phyloP scores from a whole-genome alignment of 2,113 vertebrate species.

The Ctenodactylus gundi region DNA sequence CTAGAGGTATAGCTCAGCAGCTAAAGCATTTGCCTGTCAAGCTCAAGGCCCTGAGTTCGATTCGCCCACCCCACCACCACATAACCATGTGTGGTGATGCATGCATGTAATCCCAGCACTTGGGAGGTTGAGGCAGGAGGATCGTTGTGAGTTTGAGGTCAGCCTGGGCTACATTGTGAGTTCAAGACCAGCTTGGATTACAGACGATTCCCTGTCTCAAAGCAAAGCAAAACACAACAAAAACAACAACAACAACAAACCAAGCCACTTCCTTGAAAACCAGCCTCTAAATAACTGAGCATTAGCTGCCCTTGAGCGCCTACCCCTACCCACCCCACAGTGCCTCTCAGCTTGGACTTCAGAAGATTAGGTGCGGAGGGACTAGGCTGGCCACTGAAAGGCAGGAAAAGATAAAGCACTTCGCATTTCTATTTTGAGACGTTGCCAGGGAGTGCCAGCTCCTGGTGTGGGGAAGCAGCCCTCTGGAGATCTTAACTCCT shows the following conservation, averaged over 20 bases:
- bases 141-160: neutral
- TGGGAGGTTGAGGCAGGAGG: neutral
- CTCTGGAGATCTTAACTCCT: slow-evolving; percentile 61
- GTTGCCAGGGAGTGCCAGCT: slow-evolving; percentile 66
- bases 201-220: neutral
- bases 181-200: neutral
- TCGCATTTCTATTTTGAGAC: slow-evolving; percentile 75
- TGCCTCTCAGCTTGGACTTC: neutral
- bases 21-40: too few species aligned
- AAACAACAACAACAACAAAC: too few species aligned
- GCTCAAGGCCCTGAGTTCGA: too few species aligned
- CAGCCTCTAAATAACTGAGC: neutral
- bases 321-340: neutral
- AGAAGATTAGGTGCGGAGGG: slow-evolving; percentile 9
- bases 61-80: too few species aligned
- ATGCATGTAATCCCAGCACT: neutral
- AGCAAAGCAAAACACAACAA: neutral
- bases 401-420: slow-evolving; percentile 60
- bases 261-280: neutral
- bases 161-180: neutral
- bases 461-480: slow-evolving; percentile 17
- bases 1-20: too few species aligned
- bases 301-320: slow-evolving; percentile 11
- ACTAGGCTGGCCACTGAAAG: neutral
- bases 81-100: neutral